These are phyloP conservation scores for Euphonia xanthogaster DNA, from an alignment of 2,797 vertebrate genomes.

Conservation along the genomic window DNA sequence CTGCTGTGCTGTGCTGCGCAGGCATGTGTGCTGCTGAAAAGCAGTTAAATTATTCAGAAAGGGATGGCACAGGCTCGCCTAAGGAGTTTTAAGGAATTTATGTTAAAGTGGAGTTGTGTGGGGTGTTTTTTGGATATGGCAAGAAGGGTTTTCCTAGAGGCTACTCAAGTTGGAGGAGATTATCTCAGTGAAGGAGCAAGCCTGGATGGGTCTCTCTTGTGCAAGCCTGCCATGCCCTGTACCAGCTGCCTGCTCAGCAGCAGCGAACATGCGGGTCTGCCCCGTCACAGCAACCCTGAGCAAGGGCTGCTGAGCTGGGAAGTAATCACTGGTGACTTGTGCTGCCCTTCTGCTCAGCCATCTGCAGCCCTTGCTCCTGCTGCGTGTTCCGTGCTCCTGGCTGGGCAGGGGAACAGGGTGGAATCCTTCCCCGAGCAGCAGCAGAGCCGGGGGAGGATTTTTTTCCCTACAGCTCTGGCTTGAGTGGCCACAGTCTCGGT, in stretches of 20 bases:
- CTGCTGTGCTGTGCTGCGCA: not conserved
- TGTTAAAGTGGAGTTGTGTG: not conserved
- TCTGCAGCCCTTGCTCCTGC: not conserved
- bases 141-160: not conserved
- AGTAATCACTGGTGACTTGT: not conserved
- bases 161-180: not conserved
- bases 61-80: not conserved
- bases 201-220: not conserved
- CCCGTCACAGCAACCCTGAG: not conserved
- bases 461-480: not conserved
- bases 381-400: accelerated
- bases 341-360: not conserved
- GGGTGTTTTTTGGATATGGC: accelerated
- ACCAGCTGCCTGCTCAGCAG: not conserved
- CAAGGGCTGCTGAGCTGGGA: not conserved
- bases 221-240: not conserved
- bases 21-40: accelerated
- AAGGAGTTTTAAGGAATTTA: not conserved
- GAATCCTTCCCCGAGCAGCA: not conserved
- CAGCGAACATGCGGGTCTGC: accelerated
- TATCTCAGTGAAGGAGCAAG: not conserved
- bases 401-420: not conserved
- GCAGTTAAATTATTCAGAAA: not conserved
- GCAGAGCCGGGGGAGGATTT: accelerated
- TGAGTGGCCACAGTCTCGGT: not conserved